Percentiles rank a stretch among this genome's conserved stretches.
phyloP scores from a whole-genome alignment of 2,797 vertebrate genomes.

The Melanotaenia maccullochi region DNA sequence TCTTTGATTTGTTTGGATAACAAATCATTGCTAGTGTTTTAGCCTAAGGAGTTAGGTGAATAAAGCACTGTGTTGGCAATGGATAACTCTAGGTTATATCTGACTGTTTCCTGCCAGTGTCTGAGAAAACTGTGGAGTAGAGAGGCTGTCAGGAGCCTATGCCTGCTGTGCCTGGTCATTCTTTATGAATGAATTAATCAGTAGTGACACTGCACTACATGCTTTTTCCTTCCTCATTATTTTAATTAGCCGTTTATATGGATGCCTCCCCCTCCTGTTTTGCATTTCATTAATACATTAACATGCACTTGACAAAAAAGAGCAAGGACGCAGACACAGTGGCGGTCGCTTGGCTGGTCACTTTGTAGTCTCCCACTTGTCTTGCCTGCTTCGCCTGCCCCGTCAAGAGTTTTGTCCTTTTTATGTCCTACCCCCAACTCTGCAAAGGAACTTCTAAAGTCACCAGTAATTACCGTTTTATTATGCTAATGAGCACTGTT shows the following conservation, averaged over 20 bases:
- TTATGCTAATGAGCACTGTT: constrained; percentile 59
- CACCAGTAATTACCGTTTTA: constrained; percentile 69
- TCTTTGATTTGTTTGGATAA: constrained; percentile 23
- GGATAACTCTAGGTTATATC: constrained; percentile 49
- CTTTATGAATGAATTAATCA: constrained; percentile 95
- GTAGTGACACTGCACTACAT: constrained; percentile 92
- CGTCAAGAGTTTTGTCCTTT: constrained; percentile 40
- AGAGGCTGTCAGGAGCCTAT: constrained; percentile 75
- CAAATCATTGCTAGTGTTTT: constrained; percentile 16
- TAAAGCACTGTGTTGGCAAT: constrained; percentile 39
- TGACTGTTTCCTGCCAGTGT: constrained; percentile 52
- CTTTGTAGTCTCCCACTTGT: constrained; percentile 73
- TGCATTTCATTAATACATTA: constrained; percentile 92
- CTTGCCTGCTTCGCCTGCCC: constrained; percentile 30
- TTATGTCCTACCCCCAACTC: constrained; percentile 37
- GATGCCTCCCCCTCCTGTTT: constrained; percentile 80
- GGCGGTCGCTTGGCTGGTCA: constrained; percentile 72
- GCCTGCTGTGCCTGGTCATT: constrained; percentile 69
- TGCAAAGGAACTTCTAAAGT: constrained; percentile 69
- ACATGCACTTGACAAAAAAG: constrained; percentile 83
- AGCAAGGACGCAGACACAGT: constrained; percentile 73
- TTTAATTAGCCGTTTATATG: constrained; percentile 95
- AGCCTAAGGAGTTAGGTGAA: constrained; percentile 23
- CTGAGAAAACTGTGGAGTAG: constrained; percentile 56
- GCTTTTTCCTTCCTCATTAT: constrained; percentile 93